Conservation (phyloP, 2,888 invertebrate genomes). For the Drosophila melanosoma region DNA sequence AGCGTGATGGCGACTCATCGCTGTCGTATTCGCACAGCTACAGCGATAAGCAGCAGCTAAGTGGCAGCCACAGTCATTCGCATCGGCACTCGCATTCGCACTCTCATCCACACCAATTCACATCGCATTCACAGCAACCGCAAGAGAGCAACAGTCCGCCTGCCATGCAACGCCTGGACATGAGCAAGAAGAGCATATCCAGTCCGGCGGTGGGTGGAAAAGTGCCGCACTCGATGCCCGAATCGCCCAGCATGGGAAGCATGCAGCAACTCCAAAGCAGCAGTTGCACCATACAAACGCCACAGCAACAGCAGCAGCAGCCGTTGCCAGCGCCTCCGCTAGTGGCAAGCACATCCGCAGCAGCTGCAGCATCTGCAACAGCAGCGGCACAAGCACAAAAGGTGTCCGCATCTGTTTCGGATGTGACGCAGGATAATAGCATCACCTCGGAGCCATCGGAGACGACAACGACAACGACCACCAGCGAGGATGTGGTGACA, state of each 20-base stretch:
- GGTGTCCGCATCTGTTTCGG: constrained; percentile 71
- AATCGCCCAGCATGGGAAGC: constrained; percentile 84
- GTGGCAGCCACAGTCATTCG: constrained; percentile 59
- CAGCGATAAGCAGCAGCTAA: constrained; percentile 76
- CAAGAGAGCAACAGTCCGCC: constrained; percentile 75
- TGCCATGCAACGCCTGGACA: constrained; percentile 80
- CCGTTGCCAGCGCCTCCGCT: constrained; percentile 55
- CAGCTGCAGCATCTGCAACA: constrained; percentile 35
- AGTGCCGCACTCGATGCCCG: constrained; percentile 78
- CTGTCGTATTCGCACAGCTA: constrained; percentile 83
- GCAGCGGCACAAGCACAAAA: constrained; percentile 63
- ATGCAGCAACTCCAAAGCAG: constrained; percentile 77
- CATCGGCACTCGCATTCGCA: constrained; percentile 66
- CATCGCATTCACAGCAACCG: constrained; percentile 56
- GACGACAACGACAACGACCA: constrained; percentile 85
- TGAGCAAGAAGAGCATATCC: constrained; percentile 84
- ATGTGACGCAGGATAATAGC: constrained; percentile 84
- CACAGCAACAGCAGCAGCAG: constrained; percentile 67
- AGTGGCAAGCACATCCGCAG: constrained; percentile 42
- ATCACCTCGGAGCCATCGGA: constrained; percentile 85
- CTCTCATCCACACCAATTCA: constrained; percentile 44
- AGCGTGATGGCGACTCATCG: constrained; percentile 82
- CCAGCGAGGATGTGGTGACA: constrained; percentile 85
- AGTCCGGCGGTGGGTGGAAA: constrained; percentile 83
- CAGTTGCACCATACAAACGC: constrained; percentile 75